These are phyloP conservation scores for Hydraecia micacea DNA, from an alignment of 2,888 invertebrate genomes.

Conservation along the genomic window DNA sequence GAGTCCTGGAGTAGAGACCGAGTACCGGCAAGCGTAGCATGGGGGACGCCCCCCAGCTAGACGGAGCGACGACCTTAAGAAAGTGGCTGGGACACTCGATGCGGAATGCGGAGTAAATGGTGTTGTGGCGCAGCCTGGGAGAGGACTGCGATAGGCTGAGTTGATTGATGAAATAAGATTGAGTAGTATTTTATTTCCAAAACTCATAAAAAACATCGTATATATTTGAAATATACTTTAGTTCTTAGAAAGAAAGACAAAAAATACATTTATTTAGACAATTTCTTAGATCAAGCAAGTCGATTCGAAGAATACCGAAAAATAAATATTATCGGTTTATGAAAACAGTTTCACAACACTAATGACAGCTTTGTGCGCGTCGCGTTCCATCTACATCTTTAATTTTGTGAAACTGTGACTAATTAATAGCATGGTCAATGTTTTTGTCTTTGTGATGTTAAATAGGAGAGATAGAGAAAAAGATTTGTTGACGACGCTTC, in stretches of 20 bases:
- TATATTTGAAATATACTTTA: background rate
- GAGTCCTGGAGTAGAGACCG: background rate
- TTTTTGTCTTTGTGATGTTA: conserved; percentile 23
- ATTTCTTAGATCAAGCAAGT: background rate
- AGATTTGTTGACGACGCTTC: conserved; percentile 43
- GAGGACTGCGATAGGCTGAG: background rate
- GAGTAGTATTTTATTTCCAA: background rate
- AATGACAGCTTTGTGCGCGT: conserved; percentile 25
- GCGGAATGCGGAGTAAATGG: background rate
- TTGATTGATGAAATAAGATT: background rate
- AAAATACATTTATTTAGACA: background rate
- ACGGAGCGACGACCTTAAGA: background rate
- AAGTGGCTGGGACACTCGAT: background rate
- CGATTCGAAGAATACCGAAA: conserved; percentile 1
- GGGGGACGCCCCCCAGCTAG: background rate
- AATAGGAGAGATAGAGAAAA: conserved; percentile 6
- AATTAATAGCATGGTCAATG: conserved; percentile 6
- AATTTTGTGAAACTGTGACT: background rate
- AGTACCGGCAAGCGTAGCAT: background rate
- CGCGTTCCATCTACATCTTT: conserved; percentile 8
- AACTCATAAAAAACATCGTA: background rate
- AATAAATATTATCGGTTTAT: conserved; percentile 15
- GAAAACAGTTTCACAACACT: conserved; percentile 26
- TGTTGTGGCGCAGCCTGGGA: background rate
- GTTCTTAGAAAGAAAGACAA: background rate